Evolutionary conservation across 2,113 vertebrate genomes (phyloP).

Genomic region (Thalassoma bifasciatum): DNA sequence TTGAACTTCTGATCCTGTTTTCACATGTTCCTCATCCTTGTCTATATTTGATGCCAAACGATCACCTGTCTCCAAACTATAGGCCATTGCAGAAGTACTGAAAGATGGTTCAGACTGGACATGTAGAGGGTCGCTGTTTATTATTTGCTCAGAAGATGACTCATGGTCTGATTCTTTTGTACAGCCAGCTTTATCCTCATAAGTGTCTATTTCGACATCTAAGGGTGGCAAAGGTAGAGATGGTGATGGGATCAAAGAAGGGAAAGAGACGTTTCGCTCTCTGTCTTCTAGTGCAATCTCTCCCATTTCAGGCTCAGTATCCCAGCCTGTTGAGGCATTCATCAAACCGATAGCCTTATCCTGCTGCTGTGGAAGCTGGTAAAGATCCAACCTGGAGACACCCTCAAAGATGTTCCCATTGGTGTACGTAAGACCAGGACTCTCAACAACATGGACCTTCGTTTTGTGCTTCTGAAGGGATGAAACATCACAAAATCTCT

Average conservation of each 20-base stretch:
- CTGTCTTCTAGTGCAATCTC: constrained; percentile 71
- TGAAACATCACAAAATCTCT: constrained; percentile 77
- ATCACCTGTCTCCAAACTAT: constrained; percentile 13
- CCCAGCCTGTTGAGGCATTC: constrained; percentile 79
- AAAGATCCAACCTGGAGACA: constrained; percentile 58
- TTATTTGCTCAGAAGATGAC: neutral
- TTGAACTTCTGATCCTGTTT: constrained; percentile 40
- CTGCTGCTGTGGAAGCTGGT: constrained; percentile 55
- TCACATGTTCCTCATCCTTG: constrained; percentile 22
- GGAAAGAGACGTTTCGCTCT: constrained; percentile 78
- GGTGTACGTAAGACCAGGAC: constrained; percentile 69
- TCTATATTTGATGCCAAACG: constrained; percentile 15
- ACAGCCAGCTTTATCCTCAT: constrained; percentile 37
- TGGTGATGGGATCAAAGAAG: constrained; percentile 81
- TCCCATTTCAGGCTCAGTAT: constrained; percentile 77
- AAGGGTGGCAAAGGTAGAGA: constrained; percentile 69
- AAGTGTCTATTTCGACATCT: constrained; percentile 50
- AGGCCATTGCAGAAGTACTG: constrained; percentile 19
- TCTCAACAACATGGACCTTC: constrained; percentile 71
- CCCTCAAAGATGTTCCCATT: constrained; percentile 78
- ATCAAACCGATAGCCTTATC: constrained; percentile 50
- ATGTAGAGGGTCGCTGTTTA: neutral
- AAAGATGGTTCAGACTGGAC: constrained; percentile 12
- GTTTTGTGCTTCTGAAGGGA: constrained; percentile 82
- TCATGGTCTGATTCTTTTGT: constrained; percentile 2